Percentiles rank a stretch among this genome's conserved stretches.
Evolutionary conservation across 2,797 vertebrate genomes (phyloP).

Genomic region (Clarias fuscus): DNA sequence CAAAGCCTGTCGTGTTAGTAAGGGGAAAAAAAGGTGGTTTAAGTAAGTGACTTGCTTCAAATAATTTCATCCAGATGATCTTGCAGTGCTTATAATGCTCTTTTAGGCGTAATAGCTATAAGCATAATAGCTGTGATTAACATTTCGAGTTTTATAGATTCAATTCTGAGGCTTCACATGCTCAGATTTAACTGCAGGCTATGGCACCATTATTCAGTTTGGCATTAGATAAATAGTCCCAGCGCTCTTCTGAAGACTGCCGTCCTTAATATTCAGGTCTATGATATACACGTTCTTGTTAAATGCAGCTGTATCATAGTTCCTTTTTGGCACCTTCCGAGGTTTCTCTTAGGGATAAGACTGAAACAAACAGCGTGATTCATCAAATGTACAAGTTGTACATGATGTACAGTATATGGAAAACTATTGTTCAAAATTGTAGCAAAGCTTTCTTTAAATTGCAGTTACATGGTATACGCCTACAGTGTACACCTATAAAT

Average conservation of each 20-base stretch:
- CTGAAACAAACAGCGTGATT: not conserved
- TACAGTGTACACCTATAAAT: not conserved
- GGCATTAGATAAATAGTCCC: not conserved
- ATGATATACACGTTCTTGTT: not conserved
- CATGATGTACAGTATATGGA: not conserved
- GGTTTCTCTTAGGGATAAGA: not conserved
- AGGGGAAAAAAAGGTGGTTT: not conserved
- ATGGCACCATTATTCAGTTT: not conserved
- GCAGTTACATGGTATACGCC: not conserved
- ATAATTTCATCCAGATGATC: not conserved
- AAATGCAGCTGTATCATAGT: not conserved
- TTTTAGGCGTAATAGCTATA: not conserved
- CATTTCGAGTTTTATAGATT: not conserved
- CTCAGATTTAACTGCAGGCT: not conserved
- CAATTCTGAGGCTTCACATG: not conserved
- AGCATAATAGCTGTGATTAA: not conserved
- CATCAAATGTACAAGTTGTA: not conserved
- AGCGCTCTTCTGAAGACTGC: not conserved
- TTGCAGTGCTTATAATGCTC: not conserved
- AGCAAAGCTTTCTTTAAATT: not conserved
- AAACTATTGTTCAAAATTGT: not conserved
- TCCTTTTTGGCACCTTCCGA: not conserved
- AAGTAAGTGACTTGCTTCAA: not conserved
- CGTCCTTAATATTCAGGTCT: constrained; percentile 11
- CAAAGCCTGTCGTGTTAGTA: too few relatives aligned